Percentiles rank a stretch among this genome's conserved stretches.
Conservation (phyloP, 2,797 vertebrate species). For the Thalassophryne amazonica region DNA sequence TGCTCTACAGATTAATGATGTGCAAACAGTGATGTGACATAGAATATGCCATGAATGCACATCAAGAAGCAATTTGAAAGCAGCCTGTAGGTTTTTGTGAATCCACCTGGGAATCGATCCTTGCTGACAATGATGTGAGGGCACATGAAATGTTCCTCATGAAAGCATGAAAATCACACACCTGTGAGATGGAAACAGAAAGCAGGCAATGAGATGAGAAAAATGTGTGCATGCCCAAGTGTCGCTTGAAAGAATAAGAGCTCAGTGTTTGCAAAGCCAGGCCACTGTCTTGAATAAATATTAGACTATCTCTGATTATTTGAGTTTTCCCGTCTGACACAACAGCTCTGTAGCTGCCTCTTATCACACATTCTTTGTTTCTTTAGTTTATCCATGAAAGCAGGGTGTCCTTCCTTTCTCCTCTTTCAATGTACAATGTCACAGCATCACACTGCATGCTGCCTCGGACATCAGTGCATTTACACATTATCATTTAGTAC, state of each 20-base stretch:
- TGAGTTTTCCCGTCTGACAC: conserved; percentile 51
- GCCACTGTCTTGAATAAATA: conserved; percentile 68
- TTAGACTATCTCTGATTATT: conserved; percentile 44
- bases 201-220: conserved; percentile 16
- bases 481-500: no score
- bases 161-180: conserved; percentile 77
- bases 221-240: conserved; percentile 4
- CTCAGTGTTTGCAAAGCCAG: conserved; percentile 74
- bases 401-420: no score
- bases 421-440: no score
- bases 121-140: conserved; percentile 79
- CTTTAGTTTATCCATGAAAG: no score
- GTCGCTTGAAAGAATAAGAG: conserved; percentile 41
- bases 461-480: no score
- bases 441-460: no score
- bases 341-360: conserved; percentile 29
- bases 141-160: conserved; percentile 72
- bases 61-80: background rate
- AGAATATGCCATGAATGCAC: no score
- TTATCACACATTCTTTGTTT: conserved; percentile 39
- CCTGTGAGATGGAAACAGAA: conserved; percentile 64
- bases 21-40: no score
- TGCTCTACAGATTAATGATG: no score
- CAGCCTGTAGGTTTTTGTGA: no score
- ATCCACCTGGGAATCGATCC: conserved; percentile 83